Percentiles rank a stretch among this genome's conserved stretches.
Conservation (phyloP, 1,140 invertebrate species). For the Drosophila gunungcola region DNA sequence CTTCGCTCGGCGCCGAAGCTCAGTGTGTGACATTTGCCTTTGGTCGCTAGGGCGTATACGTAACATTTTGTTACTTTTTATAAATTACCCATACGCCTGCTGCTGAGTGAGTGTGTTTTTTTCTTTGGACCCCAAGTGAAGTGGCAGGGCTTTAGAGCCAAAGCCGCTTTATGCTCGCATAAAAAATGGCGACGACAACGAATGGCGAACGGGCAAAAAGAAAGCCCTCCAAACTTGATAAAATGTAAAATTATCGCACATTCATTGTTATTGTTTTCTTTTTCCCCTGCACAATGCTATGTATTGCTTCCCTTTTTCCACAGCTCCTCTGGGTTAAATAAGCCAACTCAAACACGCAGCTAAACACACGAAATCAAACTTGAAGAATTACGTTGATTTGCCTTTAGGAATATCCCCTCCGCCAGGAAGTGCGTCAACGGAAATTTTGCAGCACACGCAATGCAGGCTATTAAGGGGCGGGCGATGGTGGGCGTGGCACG, state of each 20-base stretch:
- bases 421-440: conserved; percentile 70
- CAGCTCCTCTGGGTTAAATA: conserved; percentile 66
- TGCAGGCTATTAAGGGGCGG: conserved; percentile 27
- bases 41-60: conserved; percentile 63
- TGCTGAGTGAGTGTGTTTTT: background rate
- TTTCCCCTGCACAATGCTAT: conserved; percentile 17
- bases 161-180: conserved; percentile 81
- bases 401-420: conserved; percentile 45
- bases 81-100: conserved; percentile 34
- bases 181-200: conserved; percentile 79
- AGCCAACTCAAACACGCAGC: conserved; percentile 77
- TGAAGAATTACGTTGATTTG: conserved; percentile 79
- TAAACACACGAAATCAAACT: conserved; percentile 78
- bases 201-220: conserved; percentile 35
- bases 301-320: conserved; percentile 11
- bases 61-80: conserved; percentile 77
- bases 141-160: conserved; percentile 73
- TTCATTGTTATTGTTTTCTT: conserved; percentile 80
- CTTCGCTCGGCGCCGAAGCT: conserved; percentile 22
- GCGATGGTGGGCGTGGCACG: conserved; percentile 10
- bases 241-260: conserved; percentile 84
- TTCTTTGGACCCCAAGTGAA: conserved; percentile 50
- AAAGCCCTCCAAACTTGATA: conserved; percentile 72
- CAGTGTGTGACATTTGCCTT: conserved; percentile 76
- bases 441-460: conserved; percentile 71